Evolutionary conservation across 1,140 invertebrate genomes (phyloP).

Genomic region (Dysdera silvatica): DNA sequence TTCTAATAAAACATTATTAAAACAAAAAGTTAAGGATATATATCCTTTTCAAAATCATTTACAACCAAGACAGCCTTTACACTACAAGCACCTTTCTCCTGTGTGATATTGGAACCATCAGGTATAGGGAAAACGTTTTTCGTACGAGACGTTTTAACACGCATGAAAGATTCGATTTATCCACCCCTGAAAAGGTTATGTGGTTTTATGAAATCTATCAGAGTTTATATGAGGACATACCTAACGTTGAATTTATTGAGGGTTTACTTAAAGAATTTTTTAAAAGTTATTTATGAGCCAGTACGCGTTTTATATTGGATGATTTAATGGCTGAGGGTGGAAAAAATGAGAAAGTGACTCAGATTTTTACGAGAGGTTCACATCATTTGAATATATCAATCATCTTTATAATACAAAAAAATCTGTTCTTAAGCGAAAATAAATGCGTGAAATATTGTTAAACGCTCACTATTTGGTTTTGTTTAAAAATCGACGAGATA

Average conservation of each 20-base stretch:
- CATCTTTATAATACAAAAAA: neutral
- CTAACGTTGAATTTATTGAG: neutral
- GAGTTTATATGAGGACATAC: neutral
- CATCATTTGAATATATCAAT: constrained; percentile 5
- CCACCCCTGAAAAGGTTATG: neutral
- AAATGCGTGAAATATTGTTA: neutral
- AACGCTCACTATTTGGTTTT: neutral
- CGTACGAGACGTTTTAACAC: neutral
- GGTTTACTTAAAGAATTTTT: constrained; percentile 2
- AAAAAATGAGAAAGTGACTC: neutral
- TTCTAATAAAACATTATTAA: neutral
- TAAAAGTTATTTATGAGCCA: neutral
- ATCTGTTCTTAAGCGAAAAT: neutral
- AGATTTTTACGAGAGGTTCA: neutral
- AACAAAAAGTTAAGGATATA: neutral
- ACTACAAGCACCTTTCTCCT: neutral
- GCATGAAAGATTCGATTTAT: neutral
- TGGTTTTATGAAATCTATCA: neutral
- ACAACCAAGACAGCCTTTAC: neutral
- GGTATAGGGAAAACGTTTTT: neutral
- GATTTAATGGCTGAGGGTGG: neutral
- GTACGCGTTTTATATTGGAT: neutral
- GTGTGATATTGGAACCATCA: neutral
- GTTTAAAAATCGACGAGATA: neutral
- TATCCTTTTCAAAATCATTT: neutral